A percentile compares a stretch with the other conserved stretches of the same genome.
These are phyloP conservation scores for Archegozetes longisetosus DNA, from an alignment of 1,140 invertebrate genomes.

Conservation along the genomic window DNA sequence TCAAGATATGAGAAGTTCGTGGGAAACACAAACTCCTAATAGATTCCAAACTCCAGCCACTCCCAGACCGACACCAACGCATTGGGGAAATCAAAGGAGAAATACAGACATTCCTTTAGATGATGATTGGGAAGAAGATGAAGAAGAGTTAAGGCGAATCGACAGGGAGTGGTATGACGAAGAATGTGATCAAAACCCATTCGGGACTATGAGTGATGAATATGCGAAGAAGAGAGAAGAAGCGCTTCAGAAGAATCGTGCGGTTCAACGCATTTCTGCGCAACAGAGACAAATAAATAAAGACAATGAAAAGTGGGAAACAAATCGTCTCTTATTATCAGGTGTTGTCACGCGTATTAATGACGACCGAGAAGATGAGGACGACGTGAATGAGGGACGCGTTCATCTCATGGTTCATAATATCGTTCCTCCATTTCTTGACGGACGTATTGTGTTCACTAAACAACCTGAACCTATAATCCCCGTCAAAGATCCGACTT, in stretches of 20 bases:
- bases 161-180: conserved; percentile 96
- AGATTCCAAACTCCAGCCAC: not conserved
- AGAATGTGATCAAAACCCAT: conserved; percentile 84
- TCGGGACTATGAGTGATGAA: conserved; percentile 69
- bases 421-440: conserved; percentile 94
- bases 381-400: conserved; percentile 73
- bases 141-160: conserved; percentile 68
- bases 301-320: conserved; percentile 97
- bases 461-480: conserved; percentile 96
- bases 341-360: conserved; percentile 80
- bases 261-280: conserved; percentile 64
- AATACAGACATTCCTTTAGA: conserved; percentile 4
- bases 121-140: conserved; percentile 43
- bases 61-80: conserved; percentile 4
- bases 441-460: conserved; percentile 96
- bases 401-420: conserved; percentile 96
- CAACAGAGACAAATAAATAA: conserved; percentile 85
- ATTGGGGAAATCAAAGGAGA: conserved; percentile 10
- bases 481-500: conserved; percentile 80
- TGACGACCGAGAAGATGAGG: conserved; percentile 81
- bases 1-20: conserved; percentile 10
- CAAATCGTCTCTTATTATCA: conserved; percentile 91
- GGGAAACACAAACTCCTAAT: not conserved
- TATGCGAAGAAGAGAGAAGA: conserved; percentile 81
- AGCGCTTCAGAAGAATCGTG: conserved; percentile 50